A percentile compares a stretch with the other conserved stretches of the same genome.
Evolutionary conservation across 1,140 invertebrate species (phyloP).

Genomic region (Calycopis cecrops): DNA sequence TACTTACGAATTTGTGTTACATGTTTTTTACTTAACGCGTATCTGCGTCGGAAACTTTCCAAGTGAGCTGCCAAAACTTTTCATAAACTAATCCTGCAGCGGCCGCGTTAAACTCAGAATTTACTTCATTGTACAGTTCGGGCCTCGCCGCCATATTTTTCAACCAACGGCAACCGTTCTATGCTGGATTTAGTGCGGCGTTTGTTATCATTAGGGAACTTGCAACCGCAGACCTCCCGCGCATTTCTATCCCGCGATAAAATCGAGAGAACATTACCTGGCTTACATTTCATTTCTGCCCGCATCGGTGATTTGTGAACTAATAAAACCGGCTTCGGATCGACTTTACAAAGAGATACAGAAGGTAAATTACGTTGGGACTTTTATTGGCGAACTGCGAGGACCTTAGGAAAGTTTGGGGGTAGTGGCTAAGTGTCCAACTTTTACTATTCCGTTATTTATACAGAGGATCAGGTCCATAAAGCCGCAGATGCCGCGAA

Average conservation of each 20-base stretch:
- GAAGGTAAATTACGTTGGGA: constrained; percentile 60
- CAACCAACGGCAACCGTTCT: constrained; percentile 44
- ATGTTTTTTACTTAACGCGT: constrained; percentile 59
- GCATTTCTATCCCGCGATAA: constrained; percentile 11
- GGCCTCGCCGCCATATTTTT: constrained; percentile 58
- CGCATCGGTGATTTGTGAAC: constrained; percentile 33
- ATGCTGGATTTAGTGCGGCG: constrained; percentile 49
- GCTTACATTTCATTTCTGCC: constrained; percentile 7
- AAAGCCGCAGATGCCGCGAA: constrained; percentile 47
- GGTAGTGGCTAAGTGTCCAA: constrained; percentile 44
- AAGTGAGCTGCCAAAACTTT: constrained; percentile 45
- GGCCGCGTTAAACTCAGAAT: constrained; percentile 61
- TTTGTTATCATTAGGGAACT: constrained; percentile 56
- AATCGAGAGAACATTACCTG: constrained; percentile 5
- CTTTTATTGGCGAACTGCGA: constrained; percentile 62
- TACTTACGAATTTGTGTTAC: constrained; percentile 33
- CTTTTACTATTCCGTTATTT: constrained; percentile 54
- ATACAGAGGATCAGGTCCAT: constrained; percentile 46
- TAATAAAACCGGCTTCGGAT: constrained; percentile 41
- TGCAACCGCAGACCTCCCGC: constrained; percentile 1
- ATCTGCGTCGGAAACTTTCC: constrained; percentile 62
- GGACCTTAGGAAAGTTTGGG: constrained; percentile 57
- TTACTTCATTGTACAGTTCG: constrained; percentile 57
- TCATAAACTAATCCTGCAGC: constrained; percentile 56
- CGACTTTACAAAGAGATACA: constrained; percentile 55